phyloP scores from a whole-genome alignment of 1,140 invertebrate genomes.

The Andricus grossulariae region DNA sequence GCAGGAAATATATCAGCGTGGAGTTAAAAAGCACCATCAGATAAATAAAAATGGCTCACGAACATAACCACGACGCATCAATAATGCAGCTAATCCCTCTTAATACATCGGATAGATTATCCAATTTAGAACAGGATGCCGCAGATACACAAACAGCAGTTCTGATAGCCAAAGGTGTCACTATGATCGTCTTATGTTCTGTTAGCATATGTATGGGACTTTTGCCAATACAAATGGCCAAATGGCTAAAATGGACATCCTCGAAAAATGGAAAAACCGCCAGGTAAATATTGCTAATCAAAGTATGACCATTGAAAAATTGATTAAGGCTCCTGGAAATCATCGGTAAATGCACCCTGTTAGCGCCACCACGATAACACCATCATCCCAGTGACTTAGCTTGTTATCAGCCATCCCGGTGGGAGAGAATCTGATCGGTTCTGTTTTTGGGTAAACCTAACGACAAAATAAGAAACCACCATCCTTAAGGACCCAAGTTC shows the following conservation, averaged over 20 bases:
- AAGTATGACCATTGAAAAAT: too few relatives aligned
- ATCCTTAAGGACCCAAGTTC: too few relatives aligned
- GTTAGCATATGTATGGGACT: constrained; percentile 83
- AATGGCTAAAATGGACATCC: constrained; percentile 80
- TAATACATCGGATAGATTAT: background rate
- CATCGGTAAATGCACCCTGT: too few relatives aligned
- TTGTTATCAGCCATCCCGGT: too few relatives aligned
- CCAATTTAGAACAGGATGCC: constrained; percentile 20
- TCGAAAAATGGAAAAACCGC: constrained; percentile 67
- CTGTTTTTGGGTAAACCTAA: too few relatives aligned
- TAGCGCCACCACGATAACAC: too few relatives aligned
- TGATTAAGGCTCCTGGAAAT: too few relatives aligned
- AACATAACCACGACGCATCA: background rate
- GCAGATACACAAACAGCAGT: constrained; percentile 67
- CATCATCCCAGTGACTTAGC: too few relatives aligned
- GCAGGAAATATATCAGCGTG: background rate
- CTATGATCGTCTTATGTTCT: constrained; percentile 82
- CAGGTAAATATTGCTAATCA: constrained; percentile 38
- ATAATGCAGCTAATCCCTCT: background rate
- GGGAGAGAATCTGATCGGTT: too few relatives aligned
- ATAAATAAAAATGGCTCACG: constrained; percentile 1
- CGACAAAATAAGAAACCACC: too few relatives aligned
- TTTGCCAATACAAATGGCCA: constrained; percentile 81
- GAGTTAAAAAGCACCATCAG: background rate
- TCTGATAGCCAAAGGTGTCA: constrained; percentile 81